Evolutionary conservation across 1,140 invertebrate genomes (phyloP), one percentile per base, ranked within the genome.

Genomic region (Drosophila prosaltans): DNA sequence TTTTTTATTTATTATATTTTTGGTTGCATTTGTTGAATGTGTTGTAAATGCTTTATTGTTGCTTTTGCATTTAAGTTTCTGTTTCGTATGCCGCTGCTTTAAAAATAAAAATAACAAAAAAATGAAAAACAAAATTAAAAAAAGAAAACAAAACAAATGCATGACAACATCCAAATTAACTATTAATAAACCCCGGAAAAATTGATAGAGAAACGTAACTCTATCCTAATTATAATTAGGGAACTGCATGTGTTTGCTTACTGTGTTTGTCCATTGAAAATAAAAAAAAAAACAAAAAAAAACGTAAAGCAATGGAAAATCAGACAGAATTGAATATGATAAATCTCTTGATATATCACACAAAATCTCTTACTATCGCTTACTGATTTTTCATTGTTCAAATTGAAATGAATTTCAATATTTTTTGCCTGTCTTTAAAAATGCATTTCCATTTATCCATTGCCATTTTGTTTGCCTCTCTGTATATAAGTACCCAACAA

Each of bases 211-310:
- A 43, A 45, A 24, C 21, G 3, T 6, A 48, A 24, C 16, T 45
- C 7, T 21, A 3, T 48, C 7, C 10, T n/a, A n/a, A n/a, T 2
- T 48, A 0, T 48, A 48, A 51, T n/a, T 24, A 36, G n/a, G 45
- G 21, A 51, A 16, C 43, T 71, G 11, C 55, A 57, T 65, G 64
- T 67, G 16, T 60, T 54, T 40, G 78, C 78, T 80, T 77, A 69
- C 48, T 80, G 78, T 80, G 74, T 58, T 74, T 69, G 77, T 80
- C 65, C 59, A 26, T 5, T 21, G 21, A 32, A 36, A 16, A 16
- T 0, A 16, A 16, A 16, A 16, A 16, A 16, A 16, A 16, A 16
- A 16, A 16, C 16, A 16, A 16, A 16, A 16, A 16, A 16, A 16
- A 30, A 30, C 28, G 2, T 30, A 2, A 30, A 30, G 28, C 32